Evolutionary conservation across 2,888 invertebrate species (phyloP).

Genomic region (Prosapia bicincta): DNA sequence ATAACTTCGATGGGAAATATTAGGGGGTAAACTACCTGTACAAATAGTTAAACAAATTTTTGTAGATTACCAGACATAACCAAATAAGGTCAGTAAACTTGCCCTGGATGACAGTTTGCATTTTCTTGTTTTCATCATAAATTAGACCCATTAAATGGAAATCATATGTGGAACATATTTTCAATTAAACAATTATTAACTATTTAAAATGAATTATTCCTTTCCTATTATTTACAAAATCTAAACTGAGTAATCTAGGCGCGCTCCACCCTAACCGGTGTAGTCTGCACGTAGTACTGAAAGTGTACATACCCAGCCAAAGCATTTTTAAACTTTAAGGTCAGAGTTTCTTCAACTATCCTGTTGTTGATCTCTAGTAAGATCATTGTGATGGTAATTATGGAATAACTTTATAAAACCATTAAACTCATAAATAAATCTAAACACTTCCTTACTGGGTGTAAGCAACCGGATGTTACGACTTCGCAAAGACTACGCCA

Average conservation of each 20-base stretch:
- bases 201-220: neutral
- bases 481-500: neutral
- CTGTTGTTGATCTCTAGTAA: slow-evolving; percentile 98
- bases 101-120: neutral
- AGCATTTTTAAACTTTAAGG: slow-evolving; percentile 94
- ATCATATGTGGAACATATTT: too few relatives aligned
- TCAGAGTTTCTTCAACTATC: slow-evolving; percentile 95
- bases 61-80: slow-evolving; percentile 4
- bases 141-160: too few relatives aligned
- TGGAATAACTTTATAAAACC: slow-evolving; percentile 23
- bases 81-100: slow-evolving; percentile 27
- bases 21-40: neutral
- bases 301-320: slow-evolving; percentile 80
- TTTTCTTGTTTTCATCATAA: neutral
- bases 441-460: slow-evolving; percentile 25
- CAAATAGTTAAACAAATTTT: neutral
- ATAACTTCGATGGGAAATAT: slow-evolving; percentile 2
- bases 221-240: slow-evolving; percentile 6
- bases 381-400: slow-evolving; percentile 66
- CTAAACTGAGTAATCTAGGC: slow-evolving; percentile 9
- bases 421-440: slow-evolving; percentile 8
- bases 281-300: slow-evolving; percentile 8
- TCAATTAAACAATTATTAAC: too few relatives aligned
- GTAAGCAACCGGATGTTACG: slow-evolving; percentile 30
- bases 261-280: slow-evolving; percentile 31